These are phyloP conservation scores for Helogale parvula DNA, from an alignment of 2,113 vertebrate genomes.

Conservation along the genomic window DNA sequence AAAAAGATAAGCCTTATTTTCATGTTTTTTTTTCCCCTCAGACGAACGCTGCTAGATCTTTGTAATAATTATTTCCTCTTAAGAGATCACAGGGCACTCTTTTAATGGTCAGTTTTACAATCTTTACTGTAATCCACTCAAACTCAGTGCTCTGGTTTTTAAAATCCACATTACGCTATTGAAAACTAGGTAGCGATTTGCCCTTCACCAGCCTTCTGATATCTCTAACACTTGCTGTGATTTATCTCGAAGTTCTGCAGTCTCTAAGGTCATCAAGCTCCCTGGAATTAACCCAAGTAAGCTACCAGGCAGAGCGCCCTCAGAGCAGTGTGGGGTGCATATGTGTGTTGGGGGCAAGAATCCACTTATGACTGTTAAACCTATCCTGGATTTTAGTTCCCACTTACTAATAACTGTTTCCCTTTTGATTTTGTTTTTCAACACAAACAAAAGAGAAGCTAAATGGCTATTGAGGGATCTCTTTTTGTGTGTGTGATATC, in stretches of 20 bases:
- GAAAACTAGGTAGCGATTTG: neutral
- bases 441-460: neutral
- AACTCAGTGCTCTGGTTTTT: neutral
- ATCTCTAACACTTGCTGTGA: neutral
- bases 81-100: neutral
- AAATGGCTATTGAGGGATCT: neutral
- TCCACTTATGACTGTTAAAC: neutral
- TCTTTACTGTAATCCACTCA: neutral
- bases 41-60: neutral
- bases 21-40: neutral
- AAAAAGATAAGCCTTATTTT: neutral
- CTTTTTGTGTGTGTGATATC: neutral
- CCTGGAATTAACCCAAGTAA: neutral
- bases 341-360: too few relatives aligned
- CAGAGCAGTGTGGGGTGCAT: neutral
- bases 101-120: conserved; percentile 2
- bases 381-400: neutral
- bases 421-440: neutral
- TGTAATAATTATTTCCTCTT: neutral
- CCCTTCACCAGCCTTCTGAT: neutral
- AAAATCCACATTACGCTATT: neutral
- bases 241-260: neutral
- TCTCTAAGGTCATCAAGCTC: neutral
- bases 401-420: neutral
- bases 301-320: fast-evolving